Evolutionary conservation across 2,888 invertebrate species (phyloP), one percentile per base, ranked within the genome.

Genomic region (Drosophila barbarae): DNA sequence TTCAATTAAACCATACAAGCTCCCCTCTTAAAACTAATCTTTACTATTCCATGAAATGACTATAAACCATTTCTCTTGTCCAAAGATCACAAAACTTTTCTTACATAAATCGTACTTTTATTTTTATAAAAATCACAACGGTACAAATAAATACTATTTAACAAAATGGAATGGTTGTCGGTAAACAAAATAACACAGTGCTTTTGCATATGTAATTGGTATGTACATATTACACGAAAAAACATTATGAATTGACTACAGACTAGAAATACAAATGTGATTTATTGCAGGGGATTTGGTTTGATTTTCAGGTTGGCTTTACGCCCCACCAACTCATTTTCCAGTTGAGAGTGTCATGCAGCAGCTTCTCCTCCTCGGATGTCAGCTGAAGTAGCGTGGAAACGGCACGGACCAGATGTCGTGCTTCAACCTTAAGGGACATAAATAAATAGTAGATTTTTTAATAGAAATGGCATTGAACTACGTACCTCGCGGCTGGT

Each of bases 391-490:
- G 91, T 56, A 98, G 90, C 0, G 95, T 95, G 0, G 96, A 93
- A 3, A 98, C 94, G 1, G 97, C 97, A 85, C 95, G 93, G 13
- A 96, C 96, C 84, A 98, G 90, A 89, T 98, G 97, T 23, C 96
- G 92, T 39, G 97, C 97, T 91, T 97, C 93, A 34, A 93, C 88
- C 90, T 89, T n/a, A 23, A 1, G 3, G 28, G 13, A 35, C 6
- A 30, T 2, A 30, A 5, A 49, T 41, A 3, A 10, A 5, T n/a
- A 26, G 1, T 6, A 13, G 3, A 12, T 28, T 15, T 44, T 15
- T 7, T 3, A 7, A 46, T 18, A 12, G 3, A 39, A 32, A 13
- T 7, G 0, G 0, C 8, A n/a, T 3, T 2, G 5, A 9, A 12
- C 0, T 9, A 52, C 64, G 63, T 58, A 89, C 91, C 89, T 97